phyloP scores from a whole-genome alignment of 1,140 invertebrate species.

The Heliconius melpomene region DNA sequence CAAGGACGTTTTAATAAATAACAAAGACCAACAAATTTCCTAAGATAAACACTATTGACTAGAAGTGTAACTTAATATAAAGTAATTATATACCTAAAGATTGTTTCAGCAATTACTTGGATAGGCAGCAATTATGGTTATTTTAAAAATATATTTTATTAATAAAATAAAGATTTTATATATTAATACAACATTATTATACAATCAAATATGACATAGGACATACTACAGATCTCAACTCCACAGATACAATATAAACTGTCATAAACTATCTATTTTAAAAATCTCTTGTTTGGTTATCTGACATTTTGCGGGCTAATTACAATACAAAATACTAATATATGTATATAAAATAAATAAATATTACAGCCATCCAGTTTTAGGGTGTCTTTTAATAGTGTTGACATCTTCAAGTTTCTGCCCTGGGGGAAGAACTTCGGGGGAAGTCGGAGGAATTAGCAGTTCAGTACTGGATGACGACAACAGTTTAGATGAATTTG shows the following conservation, averaged over 20 bases:
- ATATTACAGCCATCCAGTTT: conserved; percentile 81
- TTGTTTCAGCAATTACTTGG: neutral
- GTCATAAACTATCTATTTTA: neutral
- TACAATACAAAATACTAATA: neutral
- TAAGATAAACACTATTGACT: neutral
- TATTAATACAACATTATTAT: neutral
- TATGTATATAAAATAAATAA: neutral
- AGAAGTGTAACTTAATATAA: neutral
- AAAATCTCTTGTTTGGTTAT: neutral
- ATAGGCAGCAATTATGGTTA: neutral
- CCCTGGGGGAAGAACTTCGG: conserved; percentile 54
- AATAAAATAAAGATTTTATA: neutral
- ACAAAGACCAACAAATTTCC: neutral
- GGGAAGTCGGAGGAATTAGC: conserved; percentile 69
- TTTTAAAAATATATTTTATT: neutral
- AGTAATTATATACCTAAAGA: neutral
- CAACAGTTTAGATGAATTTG: conserved; percentile 47
- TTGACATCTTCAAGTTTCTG: conserved; percentile 78
- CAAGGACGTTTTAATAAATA: conserved; percentile 5
- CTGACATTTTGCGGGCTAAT: conserved; percentile 2
- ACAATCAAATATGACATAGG: neutral
- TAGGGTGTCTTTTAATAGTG: conserved; percentile 80
- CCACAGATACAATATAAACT: neutral
- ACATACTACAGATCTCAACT: neutral
- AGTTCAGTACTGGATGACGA: conserved; percentile 77